Percentiles rank a stretch among this genome's conserved stretches.
These are phyloP conservation scores for Typhlichthys subterraneus DNA, from an alignment of 2,797 vertebrate genomes.

Conservation along the genomic window DNA sequence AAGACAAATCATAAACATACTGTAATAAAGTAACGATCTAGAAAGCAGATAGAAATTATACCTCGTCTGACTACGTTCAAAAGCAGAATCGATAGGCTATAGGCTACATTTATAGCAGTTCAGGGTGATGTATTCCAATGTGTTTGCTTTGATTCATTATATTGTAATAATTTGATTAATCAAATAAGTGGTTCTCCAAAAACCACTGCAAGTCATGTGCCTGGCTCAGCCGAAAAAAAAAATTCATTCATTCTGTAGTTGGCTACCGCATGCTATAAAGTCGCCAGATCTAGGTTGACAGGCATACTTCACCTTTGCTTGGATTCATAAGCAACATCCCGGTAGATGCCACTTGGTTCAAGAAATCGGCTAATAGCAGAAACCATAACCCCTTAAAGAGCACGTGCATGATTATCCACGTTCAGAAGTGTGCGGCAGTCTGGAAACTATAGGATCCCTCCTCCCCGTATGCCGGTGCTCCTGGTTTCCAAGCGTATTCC, in stretches of 20 bases:
- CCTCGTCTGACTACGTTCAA: neutral
- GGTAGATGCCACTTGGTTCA: constrained; percentile 77
- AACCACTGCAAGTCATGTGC: constrained; percentile 55
- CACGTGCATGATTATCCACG: constrained; percentile 89
- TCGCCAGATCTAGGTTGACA: constrained; percentile 17
- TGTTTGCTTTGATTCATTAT: neutral
- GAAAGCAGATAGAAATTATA: neutral
- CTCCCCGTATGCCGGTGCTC: constrained; percentile 12
- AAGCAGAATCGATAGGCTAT: neutral
- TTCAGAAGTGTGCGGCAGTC: constrained; percentile 70
- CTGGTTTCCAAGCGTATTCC: neutral
- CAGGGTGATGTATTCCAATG: neutral
- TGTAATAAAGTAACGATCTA: constrained; percentile 15
- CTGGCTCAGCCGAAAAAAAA: constrained; percentile 38
- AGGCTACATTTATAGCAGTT: neutral
- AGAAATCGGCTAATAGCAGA: constrained; percentile 81
- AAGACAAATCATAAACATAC: constrained; percentile 19
- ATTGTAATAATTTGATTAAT: constrained; percentile 13
- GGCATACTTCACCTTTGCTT: constrained; percentile 85
- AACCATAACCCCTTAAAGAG: constrained; percentile 87
- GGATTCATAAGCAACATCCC: constrained; percentile 81
- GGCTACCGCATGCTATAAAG: constrained; percentile 2
- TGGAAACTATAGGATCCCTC: constrained; percentile 32
- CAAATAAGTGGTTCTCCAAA: constrained; percentile 33
- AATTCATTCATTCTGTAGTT: constrained; percentile 77